A percentile compares a stretch with the other conserved stretches of the same genome.
These are phyloP conservation scores for Pseudois nayaur DNA, from an alignment of 2,113 vertebrate genomes.

Conservation along the genomic window DNA sequence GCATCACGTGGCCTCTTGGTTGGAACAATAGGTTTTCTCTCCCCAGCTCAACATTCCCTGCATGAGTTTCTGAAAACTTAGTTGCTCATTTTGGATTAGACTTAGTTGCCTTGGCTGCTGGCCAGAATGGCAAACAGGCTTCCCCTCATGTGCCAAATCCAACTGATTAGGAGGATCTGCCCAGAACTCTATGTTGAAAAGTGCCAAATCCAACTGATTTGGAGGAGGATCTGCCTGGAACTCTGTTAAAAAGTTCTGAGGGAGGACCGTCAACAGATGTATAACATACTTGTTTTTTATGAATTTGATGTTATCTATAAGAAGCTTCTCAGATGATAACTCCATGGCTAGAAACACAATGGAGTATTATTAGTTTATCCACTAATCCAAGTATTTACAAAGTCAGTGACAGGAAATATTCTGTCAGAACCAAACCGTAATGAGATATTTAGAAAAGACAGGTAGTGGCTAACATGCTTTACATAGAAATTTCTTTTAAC, in stretches of 20 bases:
- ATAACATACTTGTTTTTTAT: not conserved
- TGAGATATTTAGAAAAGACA: not conserved
- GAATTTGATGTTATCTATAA: not conserved
- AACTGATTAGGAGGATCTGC: not conserved
- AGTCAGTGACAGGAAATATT: not conserved
- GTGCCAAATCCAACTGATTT: not conserved
- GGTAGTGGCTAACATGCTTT: not conserved
- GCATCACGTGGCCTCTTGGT: not conserved
- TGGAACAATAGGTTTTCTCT: not conserved
- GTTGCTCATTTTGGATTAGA: not conserved
- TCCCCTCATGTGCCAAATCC: not conserved
- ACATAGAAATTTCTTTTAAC: slow-evolving; percentile 1
- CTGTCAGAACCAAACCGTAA: not conserved
- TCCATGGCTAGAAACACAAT: not conserved
- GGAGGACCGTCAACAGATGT: not conserved
- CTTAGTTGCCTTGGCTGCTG: not conserved
- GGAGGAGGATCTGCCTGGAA: not conserved
- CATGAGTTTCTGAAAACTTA: not conserved
- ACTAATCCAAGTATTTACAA: not conserved
- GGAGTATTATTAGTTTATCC: not conserved
- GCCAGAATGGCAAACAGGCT: not conserved
- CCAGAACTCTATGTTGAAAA: not conserved
- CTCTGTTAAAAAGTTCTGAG: not conserved
- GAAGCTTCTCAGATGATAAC: not conserved
- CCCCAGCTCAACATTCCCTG: not conserved